These are phyloP conservation scores for Sebastes flavidus DNA, from an alignment of 2,797 vertebrate genomes.

Conservation along the genomic window DNA sequence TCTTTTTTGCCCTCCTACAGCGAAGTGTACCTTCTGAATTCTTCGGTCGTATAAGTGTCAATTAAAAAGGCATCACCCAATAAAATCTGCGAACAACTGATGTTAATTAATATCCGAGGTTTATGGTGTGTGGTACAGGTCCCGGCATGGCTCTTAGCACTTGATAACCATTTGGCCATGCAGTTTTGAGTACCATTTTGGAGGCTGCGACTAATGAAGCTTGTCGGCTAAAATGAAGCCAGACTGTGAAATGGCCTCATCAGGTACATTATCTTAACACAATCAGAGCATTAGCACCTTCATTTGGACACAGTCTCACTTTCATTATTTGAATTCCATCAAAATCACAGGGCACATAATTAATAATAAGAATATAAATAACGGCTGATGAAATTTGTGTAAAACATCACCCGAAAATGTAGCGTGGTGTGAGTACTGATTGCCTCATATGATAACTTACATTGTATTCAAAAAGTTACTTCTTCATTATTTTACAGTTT, in stretches of 20 bases:
- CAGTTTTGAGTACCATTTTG: conserved; percentile 71
- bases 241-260: conserved; percentile 80
- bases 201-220: conserved; percentile 80
- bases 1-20: conserved; percentile 69
- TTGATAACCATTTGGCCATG: conserved; percentile 75
- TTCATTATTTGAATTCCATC: conserved; percentile 23
- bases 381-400: conserved; percentile 18
- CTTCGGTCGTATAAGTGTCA: conserved; percentile 60
- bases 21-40: conserved; percentile 68
- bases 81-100: conserved; percentile 78
- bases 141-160: conserved; percentile 68
- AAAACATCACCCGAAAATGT: conserved; percentile 10
- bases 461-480: background rate
- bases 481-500: background rate
- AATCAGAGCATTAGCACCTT: conserved; percentile 67
- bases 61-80: conserved; percentile 81
- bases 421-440: background rate
- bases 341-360: conserved; percentile 36
- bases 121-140: conserved; percentile 82
- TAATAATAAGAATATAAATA: conserved; percentile 41
- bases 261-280: conserved; percentile 82
- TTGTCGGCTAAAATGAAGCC: conserved; percentile 78
- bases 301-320: conserved; percentile 60
- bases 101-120: conserved; percentile 85
- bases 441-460: background rate